Base-by-base conservation (phyloP, 2,113 vertebrate genomes). In the Cariama cristata region DNA sequence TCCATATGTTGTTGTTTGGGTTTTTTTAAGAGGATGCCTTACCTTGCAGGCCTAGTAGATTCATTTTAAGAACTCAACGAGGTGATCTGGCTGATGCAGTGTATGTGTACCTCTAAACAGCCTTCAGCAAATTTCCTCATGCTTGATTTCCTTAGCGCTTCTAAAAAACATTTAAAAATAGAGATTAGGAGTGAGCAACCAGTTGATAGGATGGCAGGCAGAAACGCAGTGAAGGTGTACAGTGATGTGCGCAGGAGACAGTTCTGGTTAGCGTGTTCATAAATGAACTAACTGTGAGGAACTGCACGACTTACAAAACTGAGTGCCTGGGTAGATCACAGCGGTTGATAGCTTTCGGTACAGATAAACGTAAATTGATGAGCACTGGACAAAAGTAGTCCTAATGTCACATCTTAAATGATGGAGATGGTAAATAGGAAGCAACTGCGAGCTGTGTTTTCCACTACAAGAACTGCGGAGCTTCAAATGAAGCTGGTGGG, bases 1-100 rank as follows among this genome's bases (percentile, higher is more conserved):
- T 45, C 14, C 44, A 40, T 0, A 0, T 20, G 7, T 32, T 12
- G 4, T 1, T n/a, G 44, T 24, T 50, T 72, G 38, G 1, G 3
- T 27, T 56, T 63, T 79, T 52, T 45, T 52, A 53, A 50, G 38
- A 52, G 9, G 27, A 14, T 72, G 9, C 11, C n/a, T 64, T 79
- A 67, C 11, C 19, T 86, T 82, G 15, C 24, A 28, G 21, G 14
- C 8, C 72, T 0, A 1, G 16, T 9, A 6, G 8, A 89, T 6
- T 83, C 68, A 27, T 68, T 32, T 84, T 53, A 64, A 85, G 58
- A 73, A 45, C 28, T 72, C 53, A 88, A 18, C 12, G 53, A 63
- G 47, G 5, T 50, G 9, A 86, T 83, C 47, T 42, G n/a, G 19
- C 24, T 82, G n/a, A 4, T n/a, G 28, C 40, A 33, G 11, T 52